A percentile compares a stretch with the other conserved stretches of the same genome.
phyloP scores from a whole-genome alignment of 1,140 invertebrate genomes.

The Eriosoma lanigerum region DNA sequence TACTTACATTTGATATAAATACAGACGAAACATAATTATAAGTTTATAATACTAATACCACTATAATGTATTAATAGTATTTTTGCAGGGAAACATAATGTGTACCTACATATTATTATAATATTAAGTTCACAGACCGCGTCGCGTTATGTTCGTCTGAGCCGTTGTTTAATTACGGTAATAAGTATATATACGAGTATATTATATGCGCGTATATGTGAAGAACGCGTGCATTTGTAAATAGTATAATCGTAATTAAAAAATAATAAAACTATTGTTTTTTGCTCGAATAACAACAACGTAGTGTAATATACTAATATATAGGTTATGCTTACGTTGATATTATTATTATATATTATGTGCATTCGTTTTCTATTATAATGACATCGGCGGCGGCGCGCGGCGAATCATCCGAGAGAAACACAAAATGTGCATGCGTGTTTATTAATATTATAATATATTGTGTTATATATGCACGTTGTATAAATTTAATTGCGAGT shows the following conservation, averaged over 20 bases:
- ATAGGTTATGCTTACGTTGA: no score
- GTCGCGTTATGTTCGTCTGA: background rate
- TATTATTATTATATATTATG: background rate
- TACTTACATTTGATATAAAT: no score
- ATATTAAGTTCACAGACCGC: conserved; percentile 42
- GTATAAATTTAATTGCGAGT: conserved; percentile 48
- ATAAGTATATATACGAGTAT: background rate
- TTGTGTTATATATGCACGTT: no score
- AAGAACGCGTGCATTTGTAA: background rate
- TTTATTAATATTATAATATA: no score
- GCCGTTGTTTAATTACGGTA: conserved; percentile 31
- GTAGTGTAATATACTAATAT: background rate
- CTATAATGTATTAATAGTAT: background rate
- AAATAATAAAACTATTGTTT: conserved; percentile 26
- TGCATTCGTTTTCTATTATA: conserved; percentile 38
- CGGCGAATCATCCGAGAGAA: conserved; percentile 20
- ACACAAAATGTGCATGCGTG: conserved; percentile 29
- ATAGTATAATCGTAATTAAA: conserved; percentile 38
- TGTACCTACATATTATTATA: no score
- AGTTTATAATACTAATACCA: background rate
- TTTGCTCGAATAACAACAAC: conserved; percentile 19
- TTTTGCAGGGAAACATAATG: background rate
- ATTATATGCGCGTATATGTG: background rate
- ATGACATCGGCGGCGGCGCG: conserved; percentile 8
- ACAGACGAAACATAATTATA: no score